These are phyloP conservation scores for Calycopis cecrops DNA, from an alignment of 1,140 invertebrate genomes.

Conservation along the genomic window DNA sequence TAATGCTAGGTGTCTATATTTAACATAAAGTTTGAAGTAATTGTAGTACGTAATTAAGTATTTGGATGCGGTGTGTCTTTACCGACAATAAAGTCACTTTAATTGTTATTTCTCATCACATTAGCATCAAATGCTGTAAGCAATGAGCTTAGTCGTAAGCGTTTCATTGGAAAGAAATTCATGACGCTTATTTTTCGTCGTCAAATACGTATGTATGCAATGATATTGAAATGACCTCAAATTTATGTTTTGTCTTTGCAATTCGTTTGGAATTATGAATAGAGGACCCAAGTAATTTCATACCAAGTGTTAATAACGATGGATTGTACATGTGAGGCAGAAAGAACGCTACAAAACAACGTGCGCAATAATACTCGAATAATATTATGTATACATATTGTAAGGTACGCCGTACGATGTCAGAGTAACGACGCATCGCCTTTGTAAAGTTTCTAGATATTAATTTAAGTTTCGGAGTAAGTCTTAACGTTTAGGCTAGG, in stretches of 20 bases:
- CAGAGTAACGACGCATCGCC: slow-evolving; percentile 20
- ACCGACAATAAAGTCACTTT: slow-evolving; percentile 3
- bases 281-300: too few species aligned
- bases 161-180: too few species aligned
- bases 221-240: too few species aligned
- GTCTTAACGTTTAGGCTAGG: slow-evolving; percentile 21
- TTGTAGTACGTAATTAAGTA: slow-evolving; percentile 6
- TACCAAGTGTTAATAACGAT: too few species aligned
- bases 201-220: too few species aligned
- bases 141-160: too few species aligned
- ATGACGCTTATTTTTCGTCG: too few species aligned
- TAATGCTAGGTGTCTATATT: slow-evolving; percentile 4
- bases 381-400: slow-evolving; percentile 15
- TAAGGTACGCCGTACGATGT: slow-evolving; percentile 15
- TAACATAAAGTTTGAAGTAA: slow-evolving; percentile 4
- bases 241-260: background rate
- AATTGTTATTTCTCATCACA: too few species aligned
- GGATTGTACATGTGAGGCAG: too few species aligned
- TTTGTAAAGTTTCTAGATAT: slow-evolving; percentile 25
- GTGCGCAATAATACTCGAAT: slow-evolving; percentile 14
- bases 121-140: too few species aligned
- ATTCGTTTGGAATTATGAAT: too few species aligned
- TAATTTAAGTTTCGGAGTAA: slow-evolving; percentile 21
- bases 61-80: slow-evolving; percentile 1
- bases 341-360: background rate